Base-by-base conservation (phyloP, 2,888 invertebrate species). In the Unio delphinus region DNA sequence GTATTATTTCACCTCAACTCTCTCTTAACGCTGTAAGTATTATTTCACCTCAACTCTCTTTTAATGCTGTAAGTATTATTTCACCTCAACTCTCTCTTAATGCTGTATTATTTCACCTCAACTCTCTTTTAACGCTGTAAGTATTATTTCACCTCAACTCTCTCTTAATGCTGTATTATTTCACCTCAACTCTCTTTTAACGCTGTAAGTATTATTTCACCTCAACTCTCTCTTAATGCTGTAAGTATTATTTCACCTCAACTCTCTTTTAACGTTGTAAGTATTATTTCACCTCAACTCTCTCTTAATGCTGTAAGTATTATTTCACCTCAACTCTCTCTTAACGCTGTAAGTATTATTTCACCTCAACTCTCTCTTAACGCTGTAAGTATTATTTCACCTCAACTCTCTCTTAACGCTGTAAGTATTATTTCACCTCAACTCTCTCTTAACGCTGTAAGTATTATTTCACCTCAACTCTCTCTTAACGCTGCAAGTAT, bases 51-150 rank as follows among this genome's bases (percentile, higher is more conserved):
- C 84, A 86, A n/a, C 74, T 87, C 17, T 78, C 85, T 34, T 68
- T 87, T 45, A 81, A 77, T 59, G 79, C 23, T 23, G 23, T 23
- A 23, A 23, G 23, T 23, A 23, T 23, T 23, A 23, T 23, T 23
- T 80, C 84, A 6, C 84, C 86, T n/a, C 84, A 86, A 23, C 74
- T 87, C 17, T 78, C 85, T 34, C 69, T 87, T 45, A 81, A 77
- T 59, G 79, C 23, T 23, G 23, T 23, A 23, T 23, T 23, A 23
- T 23, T 23, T 80, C 84, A 6, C 84, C 86, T n/a, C 84, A 86
- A 23, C 74, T 87, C 17, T 78, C 85, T 34, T 68, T 87, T 45
- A 81, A 77, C 57, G 79, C 23, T 23, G 23, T 23, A 23, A 23
- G 23, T 23, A 23, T 23, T 23, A 23, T 23, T 23, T 80, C 84